A percentile compares a stretch with the other conserved stretches of the same genome.
Conservation (phyloP, 2,888 invertebrate species). For the Trilocha varians region DNA sequence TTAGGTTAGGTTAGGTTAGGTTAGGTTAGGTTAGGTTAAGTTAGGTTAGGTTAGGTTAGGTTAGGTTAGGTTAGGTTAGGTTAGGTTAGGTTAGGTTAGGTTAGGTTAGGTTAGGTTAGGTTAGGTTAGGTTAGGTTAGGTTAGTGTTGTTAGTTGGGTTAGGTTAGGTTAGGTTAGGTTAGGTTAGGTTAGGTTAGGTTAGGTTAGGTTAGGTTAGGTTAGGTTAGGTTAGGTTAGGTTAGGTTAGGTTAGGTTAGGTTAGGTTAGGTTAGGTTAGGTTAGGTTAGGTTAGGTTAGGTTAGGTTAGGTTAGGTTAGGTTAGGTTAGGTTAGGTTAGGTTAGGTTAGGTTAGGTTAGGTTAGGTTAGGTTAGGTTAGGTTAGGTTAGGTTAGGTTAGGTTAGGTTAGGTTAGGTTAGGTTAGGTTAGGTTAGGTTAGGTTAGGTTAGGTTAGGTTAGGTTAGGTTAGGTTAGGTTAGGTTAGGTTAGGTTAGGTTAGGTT, state of each 20-base stretch:
- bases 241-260: not conserved
- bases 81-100: slow-evolving; percentile 5
- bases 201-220: not conserved
- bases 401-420: slow-evolving; percentile 3
- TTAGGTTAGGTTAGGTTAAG: slow-evolving; percentile 5
- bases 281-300: slow-evolving; percentile 1
- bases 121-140: not conserved
- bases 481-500: slow-evolving; percentile 5
- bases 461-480: slow-evolving; percentile 5
- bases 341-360: not conserved
- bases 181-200: not conserved
- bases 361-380: not conserved
- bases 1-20: slow-evolving; percentile 5
- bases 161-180: slow-evolving; percentile 1
- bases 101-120: slow-evolving; percentile 5
- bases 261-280: not conserved
- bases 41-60: slow-evolving; percentile 5
- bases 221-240: not conserved
- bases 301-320: not conserved
- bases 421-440: slow-evolving; percentile 3
- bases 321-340: not conserved
- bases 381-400: slow-evolving; percentile 1
- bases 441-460: slow-evolving; percentile 3
- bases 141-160: not conserved
- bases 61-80: slow-evolving; percentile 3